phyloP scores from a whole-genome alignment of 2,888 invertebrate genomes.

The Tenthredo notha region DNA sequence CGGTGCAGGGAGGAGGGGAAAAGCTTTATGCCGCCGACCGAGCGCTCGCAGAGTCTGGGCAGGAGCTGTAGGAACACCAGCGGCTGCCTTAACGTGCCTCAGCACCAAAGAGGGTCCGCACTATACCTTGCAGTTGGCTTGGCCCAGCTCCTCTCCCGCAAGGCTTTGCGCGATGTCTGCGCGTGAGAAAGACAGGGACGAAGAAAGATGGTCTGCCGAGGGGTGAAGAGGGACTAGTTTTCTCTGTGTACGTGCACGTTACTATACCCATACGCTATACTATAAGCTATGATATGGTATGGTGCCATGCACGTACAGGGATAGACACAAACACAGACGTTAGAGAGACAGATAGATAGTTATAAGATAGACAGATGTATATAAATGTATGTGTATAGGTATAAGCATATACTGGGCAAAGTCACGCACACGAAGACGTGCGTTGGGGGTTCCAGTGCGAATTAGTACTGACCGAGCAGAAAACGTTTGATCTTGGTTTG shows the following conservation, averaged over 20 bases:
- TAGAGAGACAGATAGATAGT: conserved; percentile 6
- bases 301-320: neutral
- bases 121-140: conserved; percentile 24
- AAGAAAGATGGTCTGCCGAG: neutral
- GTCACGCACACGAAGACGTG: neutral
- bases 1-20: conserved; percentile 55
- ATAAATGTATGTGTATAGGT: neutral
- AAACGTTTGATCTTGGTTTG: conserved; percentile 43
- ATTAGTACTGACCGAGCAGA: conserved; percentile 50
- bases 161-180: conserved; percentile 36
- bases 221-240: neutral
- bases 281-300: neutral
- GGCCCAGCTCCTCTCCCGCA: conserved; percentile 31
- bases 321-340: neutral
- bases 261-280: neutral
- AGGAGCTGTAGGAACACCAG: conserved; percentile 17
- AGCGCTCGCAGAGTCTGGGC: conserved; percentile 15
- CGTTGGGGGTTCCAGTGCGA: conserved; percentile 36
- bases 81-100: conserved; percentile 40
- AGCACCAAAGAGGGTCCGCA: conserved; percentile 30
- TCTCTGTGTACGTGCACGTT: neutral
- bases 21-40: conserved; percentile 48
- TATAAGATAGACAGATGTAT: neutral
- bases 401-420: neutral
- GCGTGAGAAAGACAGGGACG: conserved; percentile 34